Conservation (phyloP, 2,797 vertebrate genomes). For the Rhabdomys pumilio region DNA sequence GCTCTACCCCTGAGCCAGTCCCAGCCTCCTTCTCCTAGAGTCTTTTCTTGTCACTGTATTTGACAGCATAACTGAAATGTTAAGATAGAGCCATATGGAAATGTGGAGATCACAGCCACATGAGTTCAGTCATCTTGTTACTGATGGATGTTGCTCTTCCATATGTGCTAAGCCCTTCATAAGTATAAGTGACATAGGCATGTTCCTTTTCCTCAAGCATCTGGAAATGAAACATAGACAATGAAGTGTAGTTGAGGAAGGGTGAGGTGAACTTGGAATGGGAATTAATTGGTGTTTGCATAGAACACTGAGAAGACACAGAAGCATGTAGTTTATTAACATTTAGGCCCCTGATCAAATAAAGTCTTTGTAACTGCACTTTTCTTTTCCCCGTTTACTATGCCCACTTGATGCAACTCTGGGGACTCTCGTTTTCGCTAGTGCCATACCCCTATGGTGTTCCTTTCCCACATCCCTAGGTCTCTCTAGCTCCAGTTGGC, state of each 20-base stretch:
- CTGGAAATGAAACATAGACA: not conserved
- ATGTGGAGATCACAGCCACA: not conserved
- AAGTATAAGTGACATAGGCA: not conserved
- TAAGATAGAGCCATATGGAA: not conserved
- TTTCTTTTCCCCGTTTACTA: not conserved
- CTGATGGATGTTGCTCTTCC: not conserved
- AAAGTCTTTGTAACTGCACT: not conserved
- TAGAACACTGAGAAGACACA: not conserved
- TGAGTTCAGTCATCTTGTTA: not conserved
- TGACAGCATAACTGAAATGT: not conserved
- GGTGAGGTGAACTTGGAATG: not conserved
- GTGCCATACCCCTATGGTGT: too few species aligned
- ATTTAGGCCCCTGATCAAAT: not conserved
- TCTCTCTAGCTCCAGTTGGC: not conserved
- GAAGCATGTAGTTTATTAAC: not conserved
- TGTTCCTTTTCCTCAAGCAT: not conserved
- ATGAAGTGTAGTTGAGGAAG: not conserved
- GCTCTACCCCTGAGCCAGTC: not conserved
- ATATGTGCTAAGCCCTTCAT: not conserved
- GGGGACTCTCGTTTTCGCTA: not conserved
- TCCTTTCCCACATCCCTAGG: not conserved
- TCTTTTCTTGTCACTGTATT: slow-evolving; percentile 37
- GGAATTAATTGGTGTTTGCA: not conserved
- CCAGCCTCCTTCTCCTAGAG: not conserved
- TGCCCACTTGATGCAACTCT: not conserved